These are phyloP conservation scores for Otolemur crassicaudatus DNA, from an alignment of 2,797 vertebrate species.

Conservation along the genomic window DNA sequence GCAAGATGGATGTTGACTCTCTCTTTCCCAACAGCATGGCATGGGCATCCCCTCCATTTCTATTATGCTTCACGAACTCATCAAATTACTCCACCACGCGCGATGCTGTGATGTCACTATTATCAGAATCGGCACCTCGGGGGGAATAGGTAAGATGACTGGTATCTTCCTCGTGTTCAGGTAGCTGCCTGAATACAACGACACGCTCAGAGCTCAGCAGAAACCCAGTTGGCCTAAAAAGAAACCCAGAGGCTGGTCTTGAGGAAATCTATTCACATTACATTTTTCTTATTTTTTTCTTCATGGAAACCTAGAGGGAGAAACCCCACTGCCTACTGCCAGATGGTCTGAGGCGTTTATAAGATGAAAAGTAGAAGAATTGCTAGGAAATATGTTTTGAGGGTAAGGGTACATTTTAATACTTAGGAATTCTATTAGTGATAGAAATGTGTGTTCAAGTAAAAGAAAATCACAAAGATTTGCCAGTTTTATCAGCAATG, in stretches of 20 bases:
- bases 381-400: background rate
- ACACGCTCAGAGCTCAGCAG: background rate
- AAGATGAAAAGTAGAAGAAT: background rate
- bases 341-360: background rate
- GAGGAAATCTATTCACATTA: background rate
- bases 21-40: conserved; percentile 89
- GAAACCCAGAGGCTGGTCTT: background rate
- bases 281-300: background rate
- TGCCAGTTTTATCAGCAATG: background rate
- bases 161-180: background rate
- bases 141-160: conserved; percentile 90
- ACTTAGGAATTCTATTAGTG: background rate
- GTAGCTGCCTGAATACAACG: background rate
- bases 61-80: conserved; percentile 95
- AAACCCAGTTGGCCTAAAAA: conserved; percentile 29
- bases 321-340: background rate
- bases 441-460: conserved; percentile 22
- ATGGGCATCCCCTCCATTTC: conserved; percentile 96
- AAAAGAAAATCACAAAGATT: background rate
- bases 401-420: background rate
- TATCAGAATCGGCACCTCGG: conserved; percentile 93
- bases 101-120: conserved; percentile 90
- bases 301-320: background rate
- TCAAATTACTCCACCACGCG: conserved; percentile 94
- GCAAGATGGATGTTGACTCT: conserved; percentile 41